phyloP scores from a whole-genome alignment of 2,113 vertebrate species.

The Sylvia atricapilla region DNA sequence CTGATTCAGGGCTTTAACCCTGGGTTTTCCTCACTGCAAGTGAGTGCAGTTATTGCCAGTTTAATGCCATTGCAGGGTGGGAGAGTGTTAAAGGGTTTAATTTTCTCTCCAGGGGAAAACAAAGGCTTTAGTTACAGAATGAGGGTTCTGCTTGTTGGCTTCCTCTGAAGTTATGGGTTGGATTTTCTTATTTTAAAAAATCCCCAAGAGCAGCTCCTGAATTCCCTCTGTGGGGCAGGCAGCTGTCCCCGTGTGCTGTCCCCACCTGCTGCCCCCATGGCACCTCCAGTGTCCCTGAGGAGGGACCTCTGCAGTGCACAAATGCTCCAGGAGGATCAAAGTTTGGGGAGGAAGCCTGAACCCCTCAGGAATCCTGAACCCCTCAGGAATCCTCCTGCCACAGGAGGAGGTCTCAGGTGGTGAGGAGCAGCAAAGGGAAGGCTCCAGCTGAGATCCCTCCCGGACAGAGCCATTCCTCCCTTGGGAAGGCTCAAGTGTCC shows the following conservation, averaged over 20 bases:
- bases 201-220: neutral
- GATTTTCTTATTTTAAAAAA: neutral
- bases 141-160: neutral
- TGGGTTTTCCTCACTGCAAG: neutral
- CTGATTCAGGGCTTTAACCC: neutral
- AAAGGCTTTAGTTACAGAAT: neutral
- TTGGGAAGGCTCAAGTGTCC: neutral
- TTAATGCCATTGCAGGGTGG: neutral
- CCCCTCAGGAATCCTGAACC: neutral
- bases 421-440: neutral
- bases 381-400: neutral
- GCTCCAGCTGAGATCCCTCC: neutral
- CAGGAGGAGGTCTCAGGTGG: neutral
- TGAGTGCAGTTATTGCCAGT: neutral
- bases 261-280: neutral
- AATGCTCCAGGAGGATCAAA: neutral
- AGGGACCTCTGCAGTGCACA: neutral
- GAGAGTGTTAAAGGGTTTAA: neutral
- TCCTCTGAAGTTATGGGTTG: neutral
- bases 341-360: neutral
- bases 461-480: neutral
- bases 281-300: neutral
- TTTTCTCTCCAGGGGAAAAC: neutral
- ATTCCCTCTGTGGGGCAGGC: neutral
- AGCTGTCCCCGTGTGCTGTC: neutral